Percentiles rank a stretch among this genome's conserved stretches.
These are phyloP conservation scores for Acanthosepion pharaonis DNA, from an alignment of 2,888 invertebrate genomes.

Conservation along the genomic window DNA sequence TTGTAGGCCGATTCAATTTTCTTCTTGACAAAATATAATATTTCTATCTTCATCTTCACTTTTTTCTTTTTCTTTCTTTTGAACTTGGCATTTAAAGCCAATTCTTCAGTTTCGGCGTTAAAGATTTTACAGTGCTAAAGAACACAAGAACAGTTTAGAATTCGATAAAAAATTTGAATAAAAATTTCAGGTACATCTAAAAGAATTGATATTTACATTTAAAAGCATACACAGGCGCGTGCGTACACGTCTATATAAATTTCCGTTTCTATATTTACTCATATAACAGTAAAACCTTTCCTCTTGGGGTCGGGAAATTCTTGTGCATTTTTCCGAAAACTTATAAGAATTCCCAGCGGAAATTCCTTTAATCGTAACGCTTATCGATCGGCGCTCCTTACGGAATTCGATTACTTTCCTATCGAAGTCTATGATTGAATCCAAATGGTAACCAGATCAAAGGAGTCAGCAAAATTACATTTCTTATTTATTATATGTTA, in stretches of 20 bases:
- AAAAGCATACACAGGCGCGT: too few species aligned
- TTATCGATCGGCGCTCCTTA: not conserved
- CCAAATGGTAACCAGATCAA: not conserved
- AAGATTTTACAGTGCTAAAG: too few species aligned
- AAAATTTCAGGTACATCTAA: too few species aligned
- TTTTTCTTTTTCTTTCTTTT: too few species aligned
- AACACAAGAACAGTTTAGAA: too few species aligned
- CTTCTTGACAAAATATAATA: too few species aligned
- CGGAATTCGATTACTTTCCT: not conserved
- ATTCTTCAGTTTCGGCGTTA: too few species aligned
- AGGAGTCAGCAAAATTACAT: not conserved
- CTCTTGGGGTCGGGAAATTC: not conserved
- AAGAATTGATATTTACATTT: too few species aligned
- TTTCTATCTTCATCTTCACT: too few species aligned
- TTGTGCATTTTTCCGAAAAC: not conserved
- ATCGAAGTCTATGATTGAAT: constrained; percentile 5
- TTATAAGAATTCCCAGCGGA: not conserved
- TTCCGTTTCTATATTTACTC: not conserved
- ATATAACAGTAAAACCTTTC: not conserved
- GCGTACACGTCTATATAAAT: not conserved
- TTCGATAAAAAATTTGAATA: too few species aligned
- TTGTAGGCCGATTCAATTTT: too few species aligned
- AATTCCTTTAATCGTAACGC: not conserved
- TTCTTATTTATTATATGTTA: not conserved
- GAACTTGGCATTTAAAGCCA: too few species aligned